phyloP scores from a whole-genome alignment of 2,888 invertebrate genomes.

The Argyresthia goedartella region DNA sequence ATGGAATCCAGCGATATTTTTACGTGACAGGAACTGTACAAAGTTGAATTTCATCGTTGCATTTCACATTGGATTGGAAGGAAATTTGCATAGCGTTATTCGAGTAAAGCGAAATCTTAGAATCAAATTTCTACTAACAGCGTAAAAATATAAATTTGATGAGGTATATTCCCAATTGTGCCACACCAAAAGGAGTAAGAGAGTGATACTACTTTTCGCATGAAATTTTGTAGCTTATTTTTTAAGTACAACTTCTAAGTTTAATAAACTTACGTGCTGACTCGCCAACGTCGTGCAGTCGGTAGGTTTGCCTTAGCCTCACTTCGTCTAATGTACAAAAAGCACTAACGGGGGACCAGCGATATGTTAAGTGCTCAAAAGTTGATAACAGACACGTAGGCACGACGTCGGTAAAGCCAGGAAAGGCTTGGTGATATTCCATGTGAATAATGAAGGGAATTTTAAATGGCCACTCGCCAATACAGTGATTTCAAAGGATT shows the following conservation, averaged over 20 bases:
- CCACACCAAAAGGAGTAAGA: no score
- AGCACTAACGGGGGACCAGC: conserved; percentile 29
- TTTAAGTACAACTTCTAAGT: background rate
- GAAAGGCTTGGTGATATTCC: background rate
- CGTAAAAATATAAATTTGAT: no score
- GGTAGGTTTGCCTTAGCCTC: background rate
- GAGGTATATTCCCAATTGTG: no score
- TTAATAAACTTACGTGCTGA: background rate
- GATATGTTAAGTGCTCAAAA: conserved; percentile 63
- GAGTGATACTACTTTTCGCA: no score
- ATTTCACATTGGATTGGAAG: no score
- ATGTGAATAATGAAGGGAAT: background rate
- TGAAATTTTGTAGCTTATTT: background rate
- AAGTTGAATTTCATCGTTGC: no score
- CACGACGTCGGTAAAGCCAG: background rate
- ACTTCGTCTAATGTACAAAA: conserved; percentile 28
- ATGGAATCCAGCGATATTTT: no score
- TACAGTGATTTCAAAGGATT: no score
- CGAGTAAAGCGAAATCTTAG: no score
- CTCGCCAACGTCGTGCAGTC: background rate
- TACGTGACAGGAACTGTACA: no score
- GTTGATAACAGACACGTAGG: conserved; percentile 51
- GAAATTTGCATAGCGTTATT: no score
- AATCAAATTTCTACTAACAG: no score
- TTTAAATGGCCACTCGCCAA: background rate